Conservation (phyloP, 2,797 vertebrate species). For the Luscinia luscinia region DNA sequence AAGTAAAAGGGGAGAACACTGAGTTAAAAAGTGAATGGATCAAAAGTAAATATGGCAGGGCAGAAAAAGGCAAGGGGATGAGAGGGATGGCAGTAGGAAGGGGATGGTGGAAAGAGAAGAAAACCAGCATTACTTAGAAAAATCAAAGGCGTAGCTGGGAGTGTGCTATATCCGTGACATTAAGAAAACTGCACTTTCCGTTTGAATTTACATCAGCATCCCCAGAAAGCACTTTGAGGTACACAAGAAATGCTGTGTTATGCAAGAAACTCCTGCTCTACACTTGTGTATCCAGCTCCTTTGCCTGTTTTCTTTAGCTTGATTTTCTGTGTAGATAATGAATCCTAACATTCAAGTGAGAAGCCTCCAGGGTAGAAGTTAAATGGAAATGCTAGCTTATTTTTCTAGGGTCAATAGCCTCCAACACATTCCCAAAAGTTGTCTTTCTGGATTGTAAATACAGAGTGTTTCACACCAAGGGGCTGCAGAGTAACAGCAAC, state of each 20-base stretch:
- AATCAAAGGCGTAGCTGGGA: not conserved
- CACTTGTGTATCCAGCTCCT: not conserved
- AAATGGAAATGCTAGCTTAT: constrained; percentile 1
- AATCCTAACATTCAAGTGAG: not conserved
- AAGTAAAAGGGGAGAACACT: not conserved
- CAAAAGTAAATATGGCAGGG: not conserved
- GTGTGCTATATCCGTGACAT: not conserved
- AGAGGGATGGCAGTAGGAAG: not conserved
- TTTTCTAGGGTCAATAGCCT: not conserved
- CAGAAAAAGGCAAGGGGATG: accelerated
- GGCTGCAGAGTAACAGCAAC: not conserved
- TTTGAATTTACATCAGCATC: not conserved
- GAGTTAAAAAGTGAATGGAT: not conserved
- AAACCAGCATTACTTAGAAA: not conserved
- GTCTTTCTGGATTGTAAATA: not conserved
- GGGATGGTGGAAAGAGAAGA: not conserved
- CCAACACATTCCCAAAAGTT: not conserved
- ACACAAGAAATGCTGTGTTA: not conserved
- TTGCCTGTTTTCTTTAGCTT: not conserved
- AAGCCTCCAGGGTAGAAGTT: not conserved
- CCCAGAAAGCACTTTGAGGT: not conserved
- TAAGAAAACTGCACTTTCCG: not conserved
- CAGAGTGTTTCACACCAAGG: not conserved
- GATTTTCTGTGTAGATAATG: not conserved
- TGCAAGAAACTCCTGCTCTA: not conserved